These are phyloP conservation scores for Himalopsyche tibetana DNA, from an alignment of 2,888 invertebrate genomes.

Conservation along the genomic window DNA sequence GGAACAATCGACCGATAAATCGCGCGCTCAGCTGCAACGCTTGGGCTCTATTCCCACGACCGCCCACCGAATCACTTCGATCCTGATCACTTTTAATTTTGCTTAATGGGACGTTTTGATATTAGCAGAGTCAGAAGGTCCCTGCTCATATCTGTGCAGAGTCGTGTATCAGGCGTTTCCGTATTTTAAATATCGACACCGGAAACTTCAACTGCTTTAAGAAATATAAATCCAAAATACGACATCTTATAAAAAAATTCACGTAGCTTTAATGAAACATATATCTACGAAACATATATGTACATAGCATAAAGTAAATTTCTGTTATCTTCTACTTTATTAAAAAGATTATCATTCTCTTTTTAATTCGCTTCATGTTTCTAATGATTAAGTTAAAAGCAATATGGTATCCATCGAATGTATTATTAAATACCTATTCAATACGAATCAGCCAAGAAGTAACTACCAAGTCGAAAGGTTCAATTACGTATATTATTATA, in stretches of 20 bases:
- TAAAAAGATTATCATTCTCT: too few species aligned
- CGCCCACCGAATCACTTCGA: slow-evolving; percentile 23
- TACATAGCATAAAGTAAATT: too few species aligned
- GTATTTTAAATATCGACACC: slow-evolving; percentile 3
- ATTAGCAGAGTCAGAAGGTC: neutral
- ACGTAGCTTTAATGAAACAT: too few species aligned
- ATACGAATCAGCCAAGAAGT: neutral
- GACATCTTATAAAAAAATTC: too few species aligned
- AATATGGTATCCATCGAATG: neutral
- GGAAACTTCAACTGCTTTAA: neutral
- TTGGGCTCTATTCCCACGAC: slow-evolving; percentile 29
- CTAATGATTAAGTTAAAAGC: too few species aligned
- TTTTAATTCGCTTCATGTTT: too few species aligned
- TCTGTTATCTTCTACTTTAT: too few species aligned
- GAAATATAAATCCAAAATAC: too few species aligned
- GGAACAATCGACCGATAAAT: slow-evolving; percentile 55
- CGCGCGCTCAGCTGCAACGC: slow-evolving; percentile 33
- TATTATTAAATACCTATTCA: slow-evolving; percentile 5
- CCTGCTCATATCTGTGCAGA: neutral
- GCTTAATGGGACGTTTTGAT: slow-evolving; percentile 34
- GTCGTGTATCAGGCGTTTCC: neutral
- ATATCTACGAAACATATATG: too few species aligned
- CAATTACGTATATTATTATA: slow-evolving; percentile 47
- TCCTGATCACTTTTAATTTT: slow-evolving; percentile 42
- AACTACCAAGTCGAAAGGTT: neutral